A percentile compares a stretch with the other conserved stretches of the same genome.
These are phyloP conservation scores for Parambassis ranga DNA, from an alignment of 2,797 vertebrate genomes.

Conservation along the genomic window DNA sequence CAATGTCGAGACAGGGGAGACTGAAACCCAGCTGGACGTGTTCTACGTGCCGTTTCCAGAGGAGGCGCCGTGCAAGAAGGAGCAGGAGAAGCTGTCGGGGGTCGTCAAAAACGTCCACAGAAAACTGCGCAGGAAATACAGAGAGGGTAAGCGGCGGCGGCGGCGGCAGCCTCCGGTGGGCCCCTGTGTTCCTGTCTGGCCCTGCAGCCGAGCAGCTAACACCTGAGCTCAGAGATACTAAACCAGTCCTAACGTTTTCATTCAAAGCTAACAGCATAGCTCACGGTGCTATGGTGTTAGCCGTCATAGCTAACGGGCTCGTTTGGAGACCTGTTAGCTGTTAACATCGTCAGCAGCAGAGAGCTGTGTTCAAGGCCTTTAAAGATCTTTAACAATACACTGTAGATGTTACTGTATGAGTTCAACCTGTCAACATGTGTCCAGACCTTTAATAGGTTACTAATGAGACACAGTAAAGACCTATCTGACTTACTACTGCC, in stretches of 20 bases:
- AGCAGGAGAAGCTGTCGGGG: conserved; percentile 94
- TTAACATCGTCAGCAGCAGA: neutral
- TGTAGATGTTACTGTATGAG: no score
- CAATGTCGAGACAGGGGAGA: conserved; percentile 69
- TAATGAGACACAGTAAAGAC: neutral
- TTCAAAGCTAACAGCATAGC: neutral
- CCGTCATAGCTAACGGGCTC: neutral
- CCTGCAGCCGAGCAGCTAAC: conserved; percentile 22
- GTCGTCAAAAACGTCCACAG: conserved; percentile 95
- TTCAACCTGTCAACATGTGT: neutral
- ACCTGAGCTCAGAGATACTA: neutral
- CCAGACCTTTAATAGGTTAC: neutral
- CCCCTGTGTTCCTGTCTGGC: conserved; percentile 25
- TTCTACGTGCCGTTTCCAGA: conserved; percentile 51
- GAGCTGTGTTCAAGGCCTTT: conserved; percentile 43
- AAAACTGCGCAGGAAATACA: conserved; percentile 95
- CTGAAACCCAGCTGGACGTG: conserved; percentile 45
- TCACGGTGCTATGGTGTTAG: neutral
- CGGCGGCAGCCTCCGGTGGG: conserved; percentile 32
- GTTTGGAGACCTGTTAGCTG: neutral
- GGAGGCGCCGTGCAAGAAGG: conserved; percentile 69
- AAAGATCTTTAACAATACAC: conserved; percentile 24
- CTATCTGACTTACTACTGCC: neutral
- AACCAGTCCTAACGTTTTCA: neutral
- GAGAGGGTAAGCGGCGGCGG: conserved; percentile 94